Evolutionary conservation across 2,888 invertebrate species (phyloP), one percentile per base, ranked within the genome.

Genomic region (Scotopteryx bipunctaria): DNA sequence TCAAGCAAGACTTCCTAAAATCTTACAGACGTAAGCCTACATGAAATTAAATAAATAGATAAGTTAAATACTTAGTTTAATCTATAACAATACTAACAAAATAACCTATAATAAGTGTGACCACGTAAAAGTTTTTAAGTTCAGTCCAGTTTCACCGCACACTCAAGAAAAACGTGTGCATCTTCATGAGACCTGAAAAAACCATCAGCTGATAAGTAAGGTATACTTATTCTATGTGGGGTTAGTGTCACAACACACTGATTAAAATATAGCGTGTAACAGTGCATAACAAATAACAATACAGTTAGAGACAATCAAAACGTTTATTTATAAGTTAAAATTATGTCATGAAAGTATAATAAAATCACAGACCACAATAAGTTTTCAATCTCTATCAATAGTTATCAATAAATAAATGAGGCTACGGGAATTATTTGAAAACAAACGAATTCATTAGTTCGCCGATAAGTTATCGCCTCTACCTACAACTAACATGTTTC

Each of bases 321-420:
- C 70, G 67, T 76, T 73, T 75, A 76, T 78, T 81, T 64, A 56
- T 71, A 70, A 66, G 46, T 70, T 69, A 66, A 65, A 69, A 68
- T 63, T 66, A 69, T 78, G 80, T 82, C 82, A 82, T 81, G 82
- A 74, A 59, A 45, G 27, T 27, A 49, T 57, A 55, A 55, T 68
- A 59, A 67, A 78, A 80, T 79, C 78, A 81, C 80, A 80, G 78
- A 68, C 66, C 61, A 57, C 51, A 44, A 44, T 31, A 49, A 47
- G 42, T 54, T 50, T 45, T 41, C 35, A 32, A 45, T 19, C 27
- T 56, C 33, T 44, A 54, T 46, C 21, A 49, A 59, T 36, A 35
- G 23, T 32, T 33, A 16, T n/a, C 15, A 29, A 40, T 32, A 14
- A 47, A 33, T 47, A 47, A 35, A 17, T 27, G 27, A 36, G 14